Conservation (phyloP, 2,888 invertebrate genomes). For the Capitulum mitella region DNA sequence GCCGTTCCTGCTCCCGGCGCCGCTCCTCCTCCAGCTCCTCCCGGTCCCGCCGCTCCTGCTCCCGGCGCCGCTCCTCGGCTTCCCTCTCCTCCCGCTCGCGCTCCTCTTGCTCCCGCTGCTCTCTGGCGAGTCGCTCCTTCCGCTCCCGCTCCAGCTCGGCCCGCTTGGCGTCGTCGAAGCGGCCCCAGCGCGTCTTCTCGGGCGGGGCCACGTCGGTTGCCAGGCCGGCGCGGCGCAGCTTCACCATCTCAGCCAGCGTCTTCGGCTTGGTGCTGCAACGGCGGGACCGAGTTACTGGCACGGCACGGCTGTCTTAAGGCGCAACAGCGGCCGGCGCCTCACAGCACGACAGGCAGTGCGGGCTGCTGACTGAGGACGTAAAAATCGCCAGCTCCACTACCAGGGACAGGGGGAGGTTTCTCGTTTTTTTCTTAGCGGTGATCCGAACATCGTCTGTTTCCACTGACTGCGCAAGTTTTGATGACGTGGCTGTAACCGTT, state of each 20-base stretch:
- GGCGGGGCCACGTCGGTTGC: background rate
- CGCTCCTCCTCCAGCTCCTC: background rate
- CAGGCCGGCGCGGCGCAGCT: background rate
- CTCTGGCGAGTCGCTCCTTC: background rate
- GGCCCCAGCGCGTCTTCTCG: background rate
- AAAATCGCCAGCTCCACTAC: too few species aligned
- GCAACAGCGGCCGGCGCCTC: too few species aligned
- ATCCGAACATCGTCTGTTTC: too few species aligned
- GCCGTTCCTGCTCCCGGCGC: background rate
- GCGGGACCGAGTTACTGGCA: too few species aligned
- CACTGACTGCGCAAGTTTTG: too few species aligned
- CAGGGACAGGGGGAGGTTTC: too few species aligned
- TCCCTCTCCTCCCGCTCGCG: background rate
- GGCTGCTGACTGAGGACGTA: too few species aligned
- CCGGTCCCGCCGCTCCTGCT: background rate
- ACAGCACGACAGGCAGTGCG: too few species aligned
- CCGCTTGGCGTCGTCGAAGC: background rate
- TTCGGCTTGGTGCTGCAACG: slow-evolving; percentile 15
- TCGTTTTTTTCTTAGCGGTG: too few species aligned
- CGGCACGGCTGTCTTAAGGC: too few species aligned
- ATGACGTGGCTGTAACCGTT: too few species aligned
- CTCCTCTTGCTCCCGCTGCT: background rate
- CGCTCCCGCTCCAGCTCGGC: background rate
- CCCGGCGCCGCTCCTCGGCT: background rate
- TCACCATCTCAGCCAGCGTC: background rate